These are phyloP conservation scores for Carlito syrichta DNA, from an alignment of 2,113 vertebrate genomes.

Conservation along the genomic window DNA sequence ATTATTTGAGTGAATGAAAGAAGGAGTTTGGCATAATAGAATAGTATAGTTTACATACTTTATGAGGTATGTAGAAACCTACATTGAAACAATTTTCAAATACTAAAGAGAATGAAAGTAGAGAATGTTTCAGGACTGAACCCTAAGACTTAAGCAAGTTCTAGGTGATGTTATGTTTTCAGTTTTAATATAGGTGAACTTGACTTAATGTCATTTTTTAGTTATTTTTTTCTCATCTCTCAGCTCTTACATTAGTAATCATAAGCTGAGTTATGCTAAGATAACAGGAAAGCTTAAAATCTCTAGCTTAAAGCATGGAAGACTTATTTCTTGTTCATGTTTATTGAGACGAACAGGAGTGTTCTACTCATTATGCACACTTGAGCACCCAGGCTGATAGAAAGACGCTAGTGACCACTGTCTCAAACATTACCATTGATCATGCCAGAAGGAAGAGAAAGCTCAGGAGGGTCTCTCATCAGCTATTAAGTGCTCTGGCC, in stretches of 20 bases:
- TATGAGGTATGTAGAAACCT: background rate
- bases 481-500: background rate
- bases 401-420: background rate
- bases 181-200: background rate
- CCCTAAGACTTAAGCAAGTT: background rate
- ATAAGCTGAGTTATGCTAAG: conserved; percentile 2
- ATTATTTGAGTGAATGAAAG: background rate
- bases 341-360: background rate
- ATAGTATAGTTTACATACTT: background rate
- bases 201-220: background rate
- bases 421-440: background rate
- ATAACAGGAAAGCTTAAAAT: background rate
- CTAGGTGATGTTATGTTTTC: background rate
- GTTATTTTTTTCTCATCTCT: conserved; percentile 46
- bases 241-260: background rate
- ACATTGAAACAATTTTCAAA: background rate
- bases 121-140: background rate
- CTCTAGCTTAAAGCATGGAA: background rate
- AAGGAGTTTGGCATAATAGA: background rate
- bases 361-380: background rate
- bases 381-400: background rate
- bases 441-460: background rate
- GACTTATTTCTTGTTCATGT: background rate
- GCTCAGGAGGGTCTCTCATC: background rate
- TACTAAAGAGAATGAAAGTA: background rate